These are phyloP conservation scores for Manacus vitellinus DNA, from an alignment of 2,113 vertebrate species.

Conservation along the genomic window DNA sequence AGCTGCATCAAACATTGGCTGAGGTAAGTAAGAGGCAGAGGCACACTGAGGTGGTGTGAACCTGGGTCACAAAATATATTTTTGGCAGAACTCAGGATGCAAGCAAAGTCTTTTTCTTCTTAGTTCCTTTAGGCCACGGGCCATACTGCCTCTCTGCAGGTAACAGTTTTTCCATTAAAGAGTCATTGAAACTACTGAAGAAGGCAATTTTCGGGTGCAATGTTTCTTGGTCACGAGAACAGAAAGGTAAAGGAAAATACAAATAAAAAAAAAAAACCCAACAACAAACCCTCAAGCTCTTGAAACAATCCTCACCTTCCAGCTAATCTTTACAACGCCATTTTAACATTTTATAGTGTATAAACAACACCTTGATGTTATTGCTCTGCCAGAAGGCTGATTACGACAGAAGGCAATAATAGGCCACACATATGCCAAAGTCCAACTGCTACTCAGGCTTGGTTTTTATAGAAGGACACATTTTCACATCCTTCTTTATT, in stretches of 20 bases:
- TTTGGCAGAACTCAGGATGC: neutral
- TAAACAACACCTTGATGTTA: constrained; percentile 64
- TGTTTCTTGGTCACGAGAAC: neutral
- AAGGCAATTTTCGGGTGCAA: neutral
- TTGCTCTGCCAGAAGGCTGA: constrained; percentile 57
- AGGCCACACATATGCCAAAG: constrained; percentile 50
- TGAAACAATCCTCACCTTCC: neutral
- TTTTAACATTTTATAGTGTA: constrained; percentile 59
- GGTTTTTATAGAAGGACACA: constrained; percentile 51
- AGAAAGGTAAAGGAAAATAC: neutral
- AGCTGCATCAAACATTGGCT: neutral
- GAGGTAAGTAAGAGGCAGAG: neutral
- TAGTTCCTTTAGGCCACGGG: neutral
- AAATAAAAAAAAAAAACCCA: neutral
- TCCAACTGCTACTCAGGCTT: constrained; percentile 40
- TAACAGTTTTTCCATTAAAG: neutral
- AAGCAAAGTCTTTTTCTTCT: neutral
- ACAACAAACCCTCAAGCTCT: neutral
- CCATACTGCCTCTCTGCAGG: neutral
- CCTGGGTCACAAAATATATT: neutral
- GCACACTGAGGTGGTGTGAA: neutral
- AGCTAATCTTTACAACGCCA: constrained; percentile 56
- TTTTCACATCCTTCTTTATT: constrained; percentile 65
- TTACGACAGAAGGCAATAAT: constrained; percentile 43
- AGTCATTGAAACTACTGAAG: neutral